Evolutionary conservation across 2,113 vertebrate species (phyloP).

Genomic region (Tichodroma muraria): DNA sequence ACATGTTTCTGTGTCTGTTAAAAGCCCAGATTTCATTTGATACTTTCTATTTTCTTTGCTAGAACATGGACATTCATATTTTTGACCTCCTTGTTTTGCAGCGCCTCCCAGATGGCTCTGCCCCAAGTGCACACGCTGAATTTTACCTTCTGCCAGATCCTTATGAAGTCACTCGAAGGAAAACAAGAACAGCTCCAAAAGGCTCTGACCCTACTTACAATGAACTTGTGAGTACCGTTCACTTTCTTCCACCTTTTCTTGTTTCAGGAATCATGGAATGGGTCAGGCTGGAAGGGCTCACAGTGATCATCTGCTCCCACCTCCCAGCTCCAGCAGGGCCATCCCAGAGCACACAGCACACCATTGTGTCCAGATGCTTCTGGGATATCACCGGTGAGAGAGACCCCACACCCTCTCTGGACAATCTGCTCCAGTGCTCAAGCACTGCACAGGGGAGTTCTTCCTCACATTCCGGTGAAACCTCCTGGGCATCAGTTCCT

Average conservation of each 20-base stretch:
- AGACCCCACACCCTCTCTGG: not conserved
- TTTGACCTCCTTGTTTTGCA: conserved; percentile 56
- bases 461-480: not conserved
- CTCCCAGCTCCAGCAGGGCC: not conserved
- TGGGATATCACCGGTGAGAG: not conserved
- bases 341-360: not conserved
- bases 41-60: conserved; percentile 43
- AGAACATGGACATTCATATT: conserved; percentile 47
- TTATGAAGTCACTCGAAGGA: conserved; percentile 69
- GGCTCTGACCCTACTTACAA: conserved; percentile 84
- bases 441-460: no score
- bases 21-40: conserved; percentile 16
- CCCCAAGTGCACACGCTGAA: conserved; percentile 79
- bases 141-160: conserved; percentile 79
- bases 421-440: not conserved
- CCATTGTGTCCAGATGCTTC: not conserved
- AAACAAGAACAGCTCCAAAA: conserved; percentile 81
- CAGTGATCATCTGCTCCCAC: not conserved
- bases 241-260: not conserved
- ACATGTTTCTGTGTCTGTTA: not conserved
- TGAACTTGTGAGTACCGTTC: conserved; percentile 77
- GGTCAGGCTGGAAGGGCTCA: not conserved
- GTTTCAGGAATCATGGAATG: not conserved
- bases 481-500: not conserved
- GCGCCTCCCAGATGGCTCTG: conserved; percentile 79